Conservation (phyloP, 2,888 invertebrate species). For the Brachylomia viminalis region DNA sequence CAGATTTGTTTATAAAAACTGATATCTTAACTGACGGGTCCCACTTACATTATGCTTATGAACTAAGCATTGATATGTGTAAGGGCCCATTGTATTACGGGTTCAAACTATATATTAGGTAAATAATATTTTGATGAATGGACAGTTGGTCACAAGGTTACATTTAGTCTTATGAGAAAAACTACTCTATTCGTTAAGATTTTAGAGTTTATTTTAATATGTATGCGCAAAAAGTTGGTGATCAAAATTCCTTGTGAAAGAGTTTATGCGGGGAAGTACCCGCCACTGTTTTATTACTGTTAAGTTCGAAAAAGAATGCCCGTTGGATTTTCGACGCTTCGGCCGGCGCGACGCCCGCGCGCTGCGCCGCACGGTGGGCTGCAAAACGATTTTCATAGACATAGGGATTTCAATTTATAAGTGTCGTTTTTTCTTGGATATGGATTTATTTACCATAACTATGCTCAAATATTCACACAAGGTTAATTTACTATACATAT, state of each 20-base stretch:
- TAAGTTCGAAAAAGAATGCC: not conserved
- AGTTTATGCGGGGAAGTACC: slow-evolving; percentile 29
- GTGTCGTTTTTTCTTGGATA: no score
- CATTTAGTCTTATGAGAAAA: not conserved
- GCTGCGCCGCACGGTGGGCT: no score
- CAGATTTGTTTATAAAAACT: slow-evolving; percentile 15
- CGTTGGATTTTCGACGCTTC: not conserved
- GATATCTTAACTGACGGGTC: not conserved
- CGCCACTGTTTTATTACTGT: not conserved
- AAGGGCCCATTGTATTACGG: slow-evolving; percentile 6
- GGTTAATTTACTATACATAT: no score
- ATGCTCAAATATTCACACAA: no score
- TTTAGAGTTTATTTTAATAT: not conserved
- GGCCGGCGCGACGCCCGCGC: no score
- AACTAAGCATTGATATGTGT: slow-evolving; percentile 3
- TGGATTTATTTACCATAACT: no score
- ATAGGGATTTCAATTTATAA: no score
- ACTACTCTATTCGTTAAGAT: not conserved
- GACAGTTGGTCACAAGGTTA: not conserved
- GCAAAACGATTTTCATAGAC: no score
- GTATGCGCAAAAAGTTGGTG: not conserved
- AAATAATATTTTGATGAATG: slow-evolving; percentile 23
- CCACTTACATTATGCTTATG: slow-evolving; percentile 5
- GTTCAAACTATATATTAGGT: not conserved
- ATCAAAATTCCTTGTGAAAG: not conserved